Conservation (phyloP, 2,888 invertebrate genomes). For the Drosophila mimica region DNA sequence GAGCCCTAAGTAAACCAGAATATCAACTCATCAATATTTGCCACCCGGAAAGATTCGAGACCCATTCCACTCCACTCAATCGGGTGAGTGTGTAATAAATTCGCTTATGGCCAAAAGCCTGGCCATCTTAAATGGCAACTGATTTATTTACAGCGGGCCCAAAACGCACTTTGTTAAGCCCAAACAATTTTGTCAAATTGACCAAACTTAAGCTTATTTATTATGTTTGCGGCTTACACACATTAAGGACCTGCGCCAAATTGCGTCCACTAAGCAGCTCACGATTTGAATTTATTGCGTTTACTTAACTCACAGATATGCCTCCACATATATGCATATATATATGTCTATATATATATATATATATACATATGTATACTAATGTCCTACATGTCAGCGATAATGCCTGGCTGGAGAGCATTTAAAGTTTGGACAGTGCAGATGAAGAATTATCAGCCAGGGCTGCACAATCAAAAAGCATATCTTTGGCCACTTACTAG, state of each 20-base stretch:
- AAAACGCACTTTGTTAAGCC: slow-evolving; percentile 63
- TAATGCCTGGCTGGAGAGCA: slow-evolving; percentile 46
- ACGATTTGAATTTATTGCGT: slow-evolving; percentile 72
- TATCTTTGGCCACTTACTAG: slow-evolving; percentile 78
- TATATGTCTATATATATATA: not conserved
- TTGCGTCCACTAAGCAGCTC: slow-evolving; percentile 56
- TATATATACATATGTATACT: not conserved
- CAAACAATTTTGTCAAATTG: slow-evolving; percentile 81
- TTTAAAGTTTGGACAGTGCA: slow-evolving; percentile 51
- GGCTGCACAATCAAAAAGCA: slow-evolving; percentile 75
- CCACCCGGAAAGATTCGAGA: not conserved
- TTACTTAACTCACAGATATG: slow-evolving; percentile 40
- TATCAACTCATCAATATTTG: slow-evolving; percentile 69
- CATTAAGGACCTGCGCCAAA: slow-evolving; percentile 68
- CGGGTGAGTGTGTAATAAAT: slow-evolving; percentile 68
- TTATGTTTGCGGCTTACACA: slow-evolving; percentile 79
- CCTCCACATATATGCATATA: not conserved
- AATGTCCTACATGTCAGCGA: not conserved
- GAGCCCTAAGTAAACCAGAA: slow-evolving; percentile 49
- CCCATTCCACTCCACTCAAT: slow-evolving; percentile 4
- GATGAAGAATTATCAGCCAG: slow-evolving; percentile 71
- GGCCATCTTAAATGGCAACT: slow-evolving; percentile 75
- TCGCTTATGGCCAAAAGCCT: slow-evolving; percentile 72
- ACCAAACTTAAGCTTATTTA: slow-evolving; percentile 81
- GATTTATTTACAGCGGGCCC: slow-evolving; percentile 62